Evolutionary conservation across 2,888 invertebrate genomes (phyloP).

Genomic region (Lomographa bimaculata): DNA sequence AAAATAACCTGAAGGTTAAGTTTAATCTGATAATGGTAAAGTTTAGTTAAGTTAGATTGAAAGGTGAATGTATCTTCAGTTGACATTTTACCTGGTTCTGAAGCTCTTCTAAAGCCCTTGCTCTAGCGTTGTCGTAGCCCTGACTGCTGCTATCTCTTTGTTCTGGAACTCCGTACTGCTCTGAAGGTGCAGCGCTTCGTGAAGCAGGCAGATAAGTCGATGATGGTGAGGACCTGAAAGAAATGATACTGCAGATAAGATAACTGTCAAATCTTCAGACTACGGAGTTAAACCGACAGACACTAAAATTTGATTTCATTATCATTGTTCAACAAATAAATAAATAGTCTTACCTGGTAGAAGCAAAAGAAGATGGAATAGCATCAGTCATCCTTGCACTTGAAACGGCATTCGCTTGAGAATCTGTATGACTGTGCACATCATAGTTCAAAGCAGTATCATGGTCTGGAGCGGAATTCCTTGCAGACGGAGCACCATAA

Average conservation of each 20-base stretch:
- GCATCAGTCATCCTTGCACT: slow-evolving; percentile 38
- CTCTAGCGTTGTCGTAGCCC: slow-evolving; percentile 54
- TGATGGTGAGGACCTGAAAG: slow-evolving; percentile 50
- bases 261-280: too few relatives aligned
- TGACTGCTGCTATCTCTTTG: slow-evolving; percentile 50
- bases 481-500: slow-evolving; percentile 25
- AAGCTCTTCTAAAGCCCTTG: slow-evolving; percentile 49
- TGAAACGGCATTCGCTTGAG: slow-evolving; percentile 68
- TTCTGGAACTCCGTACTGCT: slow-evolving; percentile 66
- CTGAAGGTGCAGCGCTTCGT: slow-evolving; percentile 56
- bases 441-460: slow-evolving; percentile 40
- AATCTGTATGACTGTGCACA: slow-evolving; percentile 46
- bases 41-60: too few relatives aligned
- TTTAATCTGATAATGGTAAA: too few relatives aligned
- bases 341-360: slow-evolving; percentile 42
- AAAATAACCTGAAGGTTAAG: too few relatives aligned
- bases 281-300: too few relatives aligned
- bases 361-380: slow-evolving; percentile 53
- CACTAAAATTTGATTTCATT: too few relatives aligned
- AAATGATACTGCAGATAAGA: too few relatives aligned
- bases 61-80: too few relatives aligned
- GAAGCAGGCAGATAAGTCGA: slow-evolving; percentile 50
- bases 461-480: slow-evolving; percentile 37
- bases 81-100: slow-evolving; percentile 59
- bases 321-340: too few relatives aligned